Evolutionary conservation across 2,113 vertebrate species (phyloP).

Genomic region (Onychorhynchus coronatus): DNA sequence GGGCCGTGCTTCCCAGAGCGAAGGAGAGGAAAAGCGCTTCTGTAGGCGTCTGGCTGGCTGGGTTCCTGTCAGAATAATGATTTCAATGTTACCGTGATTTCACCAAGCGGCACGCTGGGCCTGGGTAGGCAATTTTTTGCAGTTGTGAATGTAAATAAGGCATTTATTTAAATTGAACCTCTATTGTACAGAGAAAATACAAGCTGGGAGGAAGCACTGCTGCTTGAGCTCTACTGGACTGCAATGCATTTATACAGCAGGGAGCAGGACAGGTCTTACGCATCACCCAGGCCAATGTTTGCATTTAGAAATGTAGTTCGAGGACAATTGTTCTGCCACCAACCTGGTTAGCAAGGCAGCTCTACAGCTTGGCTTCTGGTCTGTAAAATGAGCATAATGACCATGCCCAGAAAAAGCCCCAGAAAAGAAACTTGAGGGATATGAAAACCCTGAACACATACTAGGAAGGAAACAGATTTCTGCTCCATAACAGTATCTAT

Average conservation of each 20-base stretch:
- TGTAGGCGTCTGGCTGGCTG: conserved; percentile 65
- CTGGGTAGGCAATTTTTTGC: conserved; percentile 34
- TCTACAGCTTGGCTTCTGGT: background rate
- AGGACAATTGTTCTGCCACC: background rate
- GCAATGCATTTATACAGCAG: background rate
- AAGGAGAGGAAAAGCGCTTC: conserved; percentile 54
- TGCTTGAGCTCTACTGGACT: fast-evolving
- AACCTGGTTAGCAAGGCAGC: background rate
- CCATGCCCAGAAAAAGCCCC: background rate
- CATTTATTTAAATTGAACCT: conserved; percentile 33
- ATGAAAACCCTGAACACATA: background rate
- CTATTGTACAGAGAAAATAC: background rate
- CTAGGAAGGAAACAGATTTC: background rate
- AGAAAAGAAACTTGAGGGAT: fast-evolving
- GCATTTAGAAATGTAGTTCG: background rate
- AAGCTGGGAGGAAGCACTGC: background rate
- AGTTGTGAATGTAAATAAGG: conserved; percentile 28
- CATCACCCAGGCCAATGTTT: background rate
- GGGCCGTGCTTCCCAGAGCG: conserved; percentile 30
- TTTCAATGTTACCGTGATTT: conserved; percentile 48
- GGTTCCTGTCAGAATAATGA: conserved; percentile 61
- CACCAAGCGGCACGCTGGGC: conserved; percentile 19
- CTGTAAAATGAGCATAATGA: background rate
- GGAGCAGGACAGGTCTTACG: background rate
- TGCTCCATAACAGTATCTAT: background rate